Percentiles rank a stretch among this genome's conserved stretches.
Conservation (phyloP, 2,888 invertebrate species). For the Drosophila subquinaria region DNA sequence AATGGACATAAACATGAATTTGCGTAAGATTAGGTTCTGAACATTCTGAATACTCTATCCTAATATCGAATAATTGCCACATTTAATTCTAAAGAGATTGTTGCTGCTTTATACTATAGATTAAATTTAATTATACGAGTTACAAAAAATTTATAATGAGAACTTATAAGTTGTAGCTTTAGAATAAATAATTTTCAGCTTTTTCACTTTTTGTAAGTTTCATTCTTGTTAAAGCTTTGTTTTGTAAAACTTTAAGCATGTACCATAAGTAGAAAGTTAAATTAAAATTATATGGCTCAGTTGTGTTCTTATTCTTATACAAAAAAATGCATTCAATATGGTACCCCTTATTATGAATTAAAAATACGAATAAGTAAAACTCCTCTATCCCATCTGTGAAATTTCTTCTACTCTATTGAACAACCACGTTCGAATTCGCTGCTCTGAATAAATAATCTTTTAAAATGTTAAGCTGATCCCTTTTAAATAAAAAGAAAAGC, state of each 20-base stretch:
- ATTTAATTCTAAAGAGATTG: not conserved
- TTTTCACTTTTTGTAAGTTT: not conserved
- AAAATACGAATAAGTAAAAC: not conserved
- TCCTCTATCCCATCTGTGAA: not conserved
- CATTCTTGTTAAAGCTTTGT: not conserved
- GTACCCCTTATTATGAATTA: not conserved
- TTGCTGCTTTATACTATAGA: not conserved
- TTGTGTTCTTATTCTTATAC: not conserved
- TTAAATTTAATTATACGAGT: not conserved
- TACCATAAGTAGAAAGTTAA: not conserved
- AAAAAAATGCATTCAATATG: too few relatives aligned
- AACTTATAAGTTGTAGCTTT: not conserved
- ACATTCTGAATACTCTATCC: conserved; percentile 14
- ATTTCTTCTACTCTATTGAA: not conserved
- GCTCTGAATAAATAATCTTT: conserved; percentile 9
- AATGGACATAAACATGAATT: conserved; percentile 47
- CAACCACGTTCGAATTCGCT: not conserved
- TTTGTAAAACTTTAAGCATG: not conserved
- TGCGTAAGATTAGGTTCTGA: not conserved
- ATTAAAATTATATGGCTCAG: not conserved
- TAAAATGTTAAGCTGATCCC: not conserved
- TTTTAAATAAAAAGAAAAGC: conserved; percentile 12
- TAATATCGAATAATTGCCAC: not conserved
- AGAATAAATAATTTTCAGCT: not conserved
- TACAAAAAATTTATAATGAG: not conserved